phyloP scores from a whole-genome alignment of 2,888 invertebrate species.

The Xylophagus ater region DNA sequence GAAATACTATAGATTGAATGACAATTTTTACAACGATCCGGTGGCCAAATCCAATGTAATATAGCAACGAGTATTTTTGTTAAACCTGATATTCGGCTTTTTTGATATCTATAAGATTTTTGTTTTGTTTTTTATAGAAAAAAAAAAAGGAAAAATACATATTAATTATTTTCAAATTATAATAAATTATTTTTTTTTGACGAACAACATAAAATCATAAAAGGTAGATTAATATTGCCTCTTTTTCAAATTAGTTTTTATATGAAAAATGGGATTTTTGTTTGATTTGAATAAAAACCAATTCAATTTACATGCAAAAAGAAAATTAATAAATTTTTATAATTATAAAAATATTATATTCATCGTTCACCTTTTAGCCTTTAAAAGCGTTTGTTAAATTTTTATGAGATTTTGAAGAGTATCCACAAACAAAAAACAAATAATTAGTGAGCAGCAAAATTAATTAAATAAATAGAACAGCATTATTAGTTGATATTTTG shows the following conservation, averaged over 20 bases:
- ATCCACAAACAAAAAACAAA: slow-evolving; percentile 3
- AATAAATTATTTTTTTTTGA: not conserved
- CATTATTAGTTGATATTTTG: no score
- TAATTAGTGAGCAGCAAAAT: no score
- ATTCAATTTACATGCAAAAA: not conserved
- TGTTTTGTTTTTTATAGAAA: no score
- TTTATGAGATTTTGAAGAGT: slow-evolving; percentile 2
- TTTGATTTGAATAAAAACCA: not conserved
- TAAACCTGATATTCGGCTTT: slow-evolving; percentile 91
- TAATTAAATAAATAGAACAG: no score
- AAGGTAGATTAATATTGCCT: not conserved
- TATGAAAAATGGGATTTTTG: not conserved
- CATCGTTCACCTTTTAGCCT: slow-evolving; percentile 13
- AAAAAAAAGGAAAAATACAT: slow-evolving; percentile 2
- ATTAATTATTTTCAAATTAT: not conserved
- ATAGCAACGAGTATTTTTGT: slow-evolving; percentile 54
- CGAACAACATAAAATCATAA: no score
- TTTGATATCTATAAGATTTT: slow-evolving; percentile 75
- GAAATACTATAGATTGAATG: slow-evolving; percentile 39
- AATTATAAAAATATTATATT: slow-evolving; percentile 1
- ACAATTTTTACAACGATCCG: slow-evolving; percentile 53
- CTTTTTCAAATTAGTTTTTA: no score
- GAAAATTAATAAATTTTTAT: not conserved
- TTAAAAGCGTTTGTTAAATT: no score
- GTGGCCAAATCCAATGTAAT: slow-evolving; percentile 66